Base-by-base conservation (phyloP, 2,888 invertebrate genomes). In the Cinara cedri region DNA sequence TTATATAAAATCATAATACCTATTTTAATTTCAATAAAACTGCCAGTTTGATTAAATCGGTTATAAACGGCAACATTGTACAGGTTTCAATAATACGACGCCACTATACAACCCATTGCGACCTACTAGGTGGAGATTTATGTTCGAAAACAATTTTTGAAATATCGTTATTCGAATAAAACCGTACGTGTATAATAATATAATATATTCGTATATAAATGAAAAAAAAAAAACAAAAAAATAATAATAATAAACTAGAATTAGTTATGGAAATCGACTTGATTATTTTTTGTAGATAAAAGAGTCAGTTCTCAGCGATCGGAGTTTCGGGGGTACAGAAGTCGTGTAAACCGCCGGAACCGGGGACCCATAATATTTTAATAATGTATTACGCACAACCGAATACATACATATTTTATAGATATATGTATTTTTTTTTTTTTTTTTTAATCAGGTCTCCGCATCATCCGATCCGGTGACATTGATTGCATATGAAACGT, bases 381-480 rank as follows among this genome's bases (percentile, higher is more conserved):
- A 16, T 16, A 57, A 24, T 11, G 44, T 57, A 57, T 60, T 57
- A 44, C 34, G 3, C 6, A 34, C 34, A 34, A n/a, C n/a, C n/a
- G 44, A 71, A 57, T 57, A 46, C 24, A n/a, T 16, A 24, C 10
- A 60, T 46, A 72, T 46, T 14, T 16, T 34, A 34, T 51, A 51
- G 26, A 24, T 46, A 19, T 72, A 49, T 72, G n/a, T 42, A 24
- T 44, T 60, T 21, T 44, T 60, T 72, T 54, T 24, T 70, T 26
- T 16, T 26, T 34, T 44, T 49, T 74, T 74, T 63, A 74, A 63
- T 57, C 66, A 49, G 60, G 46, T 76, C 68, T 14, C 76, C 24
- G 65, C 54, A 51, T 63, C 42, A 55, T 14, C 44, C 46, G 51
- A 44, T 62, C 42, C 68, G 34, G 26, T 70, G 68, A 78, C 78